Percentiles rank a stretch among this genome's conserved stretches.
These are phyloP conservation scores for Spodoptera picta DNA, from an alignment of 2,888 invertebrate species.

Conservation along the genomic window DNA sequence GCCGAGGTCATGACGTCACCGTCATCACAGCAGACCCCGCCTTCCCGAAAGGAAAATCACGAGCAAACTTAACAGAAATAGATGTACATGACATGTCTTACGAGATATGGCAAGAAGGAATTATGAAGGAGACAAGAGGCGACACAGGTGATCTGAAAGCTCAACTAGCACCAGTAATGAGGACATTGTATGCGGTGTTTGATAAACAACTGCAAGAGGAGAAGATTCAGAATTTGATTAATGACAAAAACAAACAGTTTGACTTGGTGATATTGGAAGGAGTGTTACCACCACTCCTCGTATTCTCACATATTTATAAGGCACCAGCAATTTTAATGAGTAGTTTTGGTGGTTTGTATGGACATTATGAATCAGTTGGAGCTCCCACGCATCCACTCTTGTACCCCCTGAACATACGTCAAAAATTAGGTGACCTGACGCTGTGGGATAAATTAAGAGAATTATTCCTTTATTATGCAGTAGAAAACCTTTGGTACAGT, in stretches of 20 bases:
- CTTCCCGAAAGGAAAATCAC: conserved; percentile 60
- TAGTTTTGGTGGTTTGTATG: too few species aligned
- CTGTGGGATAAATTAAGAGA: conserved; percentile 60
- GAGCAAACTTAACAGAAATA: conserved; percentile 76
- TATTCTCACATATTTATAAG: too few species aligned
- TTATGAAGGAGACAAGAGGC: conserved; percentile 12
- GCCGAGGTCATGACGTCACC: conserved; percentile 79
- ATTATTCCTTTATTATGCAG: conserved; percentile 41
- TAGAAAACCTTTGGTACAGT: not conserved
- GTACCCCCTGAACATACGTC: conserved; percentile 47
- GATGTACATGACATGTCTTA: conserved; percentile 69
- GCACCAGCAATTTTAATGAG: too few species aligned
- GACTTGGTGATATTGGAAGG: too few species aligned
- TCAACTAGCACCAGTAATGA: conserved; percentile 1
- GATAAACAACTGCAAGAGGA: conserved; percentile 19
- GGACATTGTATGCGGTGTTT: conserved; percentile 33
- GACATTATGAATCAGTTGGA: conserved; percentile 33
- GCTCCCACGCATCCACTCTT: conserved; percentile 61
- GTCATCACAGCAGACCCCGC: conserved; percentile 77
- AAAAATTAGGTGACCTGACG: conserved; percentile 55
- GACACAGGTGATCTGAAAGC: conserved; percentile 18
- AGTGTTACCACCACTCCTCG: too few species aligned
- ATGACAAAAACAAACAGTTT: conserved; percentile 24
- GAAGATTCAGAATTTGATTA: conserved; percentile 54
- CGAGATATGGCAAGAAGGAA: conserved; percentile 33